Evolutionary conservation across 2,797 vertebrate species (phyloP).

Genomic region (Lagodon rhomboides): DNA sequence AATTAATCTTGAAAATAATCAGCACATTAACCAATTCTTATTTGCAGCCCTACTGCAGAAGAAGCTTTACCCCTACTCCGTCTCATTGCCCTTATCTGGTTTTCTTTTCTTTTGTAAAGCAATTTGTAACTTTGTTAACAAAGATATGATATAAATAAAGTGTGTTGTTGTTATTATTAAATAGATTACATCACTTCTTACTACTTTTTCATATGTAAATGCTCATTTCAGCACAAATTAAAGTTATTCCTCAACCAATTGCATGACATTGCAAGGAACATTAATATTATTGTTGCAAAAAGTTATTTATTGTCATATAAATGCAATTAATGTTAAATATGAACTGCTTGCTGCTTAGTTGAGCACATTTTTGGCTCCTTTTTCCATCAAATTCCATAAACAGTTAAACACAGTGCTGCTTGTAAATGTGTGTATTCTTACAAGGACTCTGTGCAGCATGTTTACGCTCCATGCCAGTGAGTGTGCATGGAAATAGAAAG

Average conservation of each 20-base stretch:
- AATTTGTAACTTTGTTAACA: too few species aligned
- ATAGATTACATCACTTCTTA: neutral
- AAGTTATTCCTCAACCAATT: neutral
- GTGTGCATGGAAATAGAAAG: neutral
- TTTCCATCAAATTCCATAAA: neutral
- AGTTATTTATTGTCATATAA: neutral
- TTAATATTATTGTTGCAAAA: neutral
- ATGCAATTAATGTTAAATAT: neutral
- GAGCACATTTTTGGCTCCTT: neutral
- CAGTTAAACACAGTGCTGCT: neutral
- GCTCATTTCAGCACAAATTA: neutral
- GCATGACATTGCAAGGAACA: neutral
- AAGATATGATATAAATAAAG: too few species aligned
- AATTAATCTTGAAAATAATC: too few species aligned
- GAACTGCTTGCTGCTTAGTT: neutral
- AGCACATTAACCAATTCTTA: too few species aligned
- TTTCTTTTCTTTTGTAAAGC: too few species aligned
- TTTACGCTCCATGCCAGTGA: neutral
- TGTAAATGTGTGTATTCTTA: neutral
- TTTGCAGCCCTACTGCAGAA: too few species aligned
- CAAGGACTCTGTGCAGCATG: neutral
- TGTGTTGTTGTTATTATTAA: too few species aligned
- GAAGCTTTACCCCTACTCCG: neutral
- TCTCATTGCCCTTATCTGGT: too few species aligned
- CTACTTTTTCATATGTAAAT: neutral